Conservation (phyloP, 2,888 invertebrate species). For the Cephus rjabovi region DNA sequence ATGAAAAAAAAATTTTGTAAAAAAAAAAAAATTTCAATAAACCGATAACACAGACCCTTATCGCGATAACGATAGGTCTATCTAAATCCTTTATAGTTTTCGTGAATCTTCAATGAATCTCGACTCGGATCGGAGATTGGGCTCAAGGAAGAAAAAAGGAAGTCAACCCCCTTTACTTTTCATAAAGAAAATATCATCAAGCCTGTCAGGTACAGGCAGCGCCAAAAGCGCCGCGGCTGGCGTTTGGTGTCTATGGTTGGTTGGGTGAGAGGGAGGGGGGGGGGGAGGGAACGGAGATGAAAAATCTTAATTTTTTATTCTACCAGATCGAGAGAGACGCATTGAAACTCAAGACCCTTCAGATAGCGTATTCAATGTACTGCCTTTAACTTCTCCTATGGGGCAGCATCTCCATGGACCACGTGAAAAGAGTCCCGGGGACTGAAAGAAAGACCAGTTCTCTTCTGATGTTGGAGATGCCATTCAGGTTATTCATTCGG, state of each 20-base stretch:
- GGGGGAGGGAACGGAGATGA: background rate
- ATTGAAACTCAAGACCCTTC: constrained; percentile 55
- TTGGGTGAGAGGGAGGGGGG: too few relatives aligned
- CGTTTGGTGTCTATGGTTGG: too few relatives aligned
- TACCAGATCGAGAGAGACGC: constrained; percentile 29
- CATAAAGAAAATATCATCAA: background rate
- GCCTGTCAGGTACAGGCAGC: background rate
- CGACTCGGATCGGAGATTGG: background rate
- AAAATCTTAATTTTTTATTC: constrained; percentile 23
- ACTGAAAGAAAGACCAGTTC: constrained; percentile 32
- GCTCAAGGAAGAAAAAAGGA: background rate
- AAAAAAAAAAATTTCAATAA: too few relatives aligned
- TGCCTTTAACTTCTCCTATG: constrained; percentile 17
- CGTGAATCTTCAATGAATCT: too few relatives aligned
- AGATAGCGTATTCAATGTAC: constrained; percentile 45
- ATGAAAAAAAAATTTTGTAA: too few relatives aligned
- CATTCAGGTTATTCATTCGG: constrained; percentile 44
- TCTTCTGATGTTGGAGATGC: constrained; percentile 33
- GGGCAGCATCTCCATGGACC: constrained; percentile 16
- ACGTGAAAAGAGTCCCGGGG: constrained; percentile 13
- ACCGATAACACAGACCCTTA: too few relatives aligned
- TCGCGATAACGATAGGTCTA: too few relatives aligned
- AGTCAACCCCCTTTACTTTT: background rate
- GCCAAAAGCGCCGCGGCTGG: too few relatives aligned
- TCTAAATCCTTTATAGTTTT: background rate